These are phyloP conservation scores for Oxystoma pomonae DNA, from an alignment of 2,888 invertebrate species.

Conservation along the genomic window DNA sequence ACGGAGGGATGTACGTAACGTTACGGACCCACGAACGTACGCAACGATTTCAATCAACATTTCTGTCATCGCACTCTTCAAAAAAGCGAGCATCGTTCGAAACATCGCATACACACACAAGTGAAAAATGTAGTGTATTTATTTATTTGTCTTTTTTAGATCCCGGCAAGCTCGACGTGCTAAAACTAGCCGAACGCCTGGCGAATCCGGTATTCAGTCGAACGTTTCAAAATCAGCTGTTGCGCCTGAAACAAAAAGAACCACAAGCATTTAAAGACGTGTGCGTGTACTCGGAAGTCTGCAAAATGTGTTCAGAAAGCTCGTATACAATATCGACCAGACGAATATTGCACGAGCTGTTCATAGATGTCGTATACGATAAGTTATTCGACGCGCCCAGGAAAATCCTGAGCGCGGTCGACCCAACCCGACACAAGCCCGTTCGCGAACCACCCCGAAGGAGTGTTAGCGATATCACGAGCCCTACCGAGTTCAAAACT, in stretches of 20 bases:
- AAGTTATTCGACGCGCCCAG: slow-evolving; percentile 51
- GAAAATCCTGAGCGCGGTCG: slow-evolving; percentile 17
- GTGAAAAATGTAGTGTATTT: not conserved
- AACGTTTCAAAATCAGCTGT: slow-evolving; percentile 75
- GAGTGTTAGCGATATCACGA: slow-evolving; percentile 26
- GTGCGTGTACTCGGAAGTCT: slow-evolving; percentile 91
- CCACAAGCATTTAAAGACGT: slow-evolving; percentile 75
- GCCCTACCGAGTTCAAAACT: slow-evolving; percentile 39
- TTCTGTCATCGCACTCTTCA: no score
- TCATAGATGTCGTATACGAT: slow-evolving; percentile 78
- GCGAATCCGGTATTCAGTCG: slow-evolving; percentile 77
- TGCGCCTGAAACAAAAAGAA: slow-evolving; percentile 69
- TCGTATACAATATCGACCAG: slow-evolving; percentile 80
- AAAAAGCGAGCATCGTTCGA: no score
- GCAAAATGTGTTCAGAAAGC: slow-evolving; percentile 70
- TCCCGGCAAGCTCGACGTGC: slow-evolving; percentile 51
- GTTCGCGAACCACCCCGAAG: slow-evolving; percentile 19
- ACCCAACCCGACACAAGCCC: slow-evolving; percentile 5
- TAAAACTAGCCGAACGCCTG: slow-evolving; percentile 69
- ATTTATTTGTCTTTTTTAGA: slow-evolving; percentile 24
- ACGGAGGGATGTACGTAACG: no score
- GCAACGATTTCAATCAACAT: no score
- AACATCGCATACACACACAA: no score
- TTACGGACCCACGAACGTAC: no score
- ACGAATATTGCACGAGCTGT: slow-evolving; percentile 89